Percentiles rank a stretch among this genome's conserved stretches.
Evolutionary conservation across 2,888 invertebrate genomes (phyloP).

Genomic region (Epinotia brunnichana): DNA sequence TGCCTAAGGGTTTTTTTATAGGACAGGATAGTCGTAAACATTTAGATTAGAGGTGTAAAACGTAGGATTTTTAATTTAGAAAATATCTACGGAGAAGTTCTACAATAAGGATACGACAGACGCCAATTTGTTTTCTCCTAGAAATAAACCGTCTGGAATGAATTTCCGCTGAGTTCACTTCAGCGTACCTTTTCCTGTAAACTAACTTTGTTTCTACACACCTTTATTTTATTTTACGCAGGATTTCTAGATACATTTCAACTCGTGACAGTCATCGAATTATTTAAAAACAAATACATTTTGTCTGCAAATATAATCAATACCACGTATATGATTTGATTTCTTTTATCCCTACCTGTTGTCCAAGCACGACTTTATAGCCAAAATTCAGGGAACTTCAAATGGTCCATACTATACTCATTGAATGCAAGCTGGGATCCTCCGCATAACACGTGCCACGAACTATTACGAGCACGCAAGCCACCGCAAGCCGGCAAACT

Average conservation of each 20-base stretch:
- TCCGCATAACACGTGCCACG: slow-evolving; percentile 50
- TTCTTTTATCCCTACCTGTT: not conserved
- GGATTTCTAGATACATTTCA: no score
- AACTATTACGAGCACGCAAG: slow-evolving; percentile 47
- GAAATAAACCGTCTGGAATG: not conserved
- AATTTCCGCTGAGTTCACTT: not conserved
- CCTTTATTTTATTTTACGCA: no score
- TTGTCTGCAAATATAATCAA: not conserved
- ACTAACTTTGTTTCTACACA: no score
- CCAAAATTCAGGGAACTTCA: not conserved
- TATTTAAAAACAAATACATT: no score
- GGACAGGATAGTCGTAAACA: slow-evolving; percentile 4
- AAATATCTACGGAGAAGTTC: not conserved
- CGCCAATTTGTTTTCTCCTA: no score
- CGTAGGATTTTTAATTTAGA: not conserved
- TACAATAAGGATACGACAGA: not conserved
- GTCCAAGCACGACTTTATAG: not conserved
- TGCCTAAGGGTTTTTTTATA: slow-evolving; percentile 9
- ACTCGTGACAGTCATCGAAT: no score
- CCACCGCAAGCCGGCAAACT: slow-evolving; percentile 34
- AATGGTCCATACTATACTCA: slow-evolving; percentile 15
- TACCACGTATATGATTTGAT: not conserved
- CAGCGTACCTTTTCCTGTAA: not conserved
- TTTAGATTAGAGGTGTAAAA: not conserved
- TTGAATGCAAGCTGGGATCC: slow-evolving; percentile 45